A percentile compares a stretch with the other conserved stretches of the same genome.
Evolutionary conservation across 1,140 invertebrate species (phyloP).

Genomic region (Venturia canescens): DNA sequence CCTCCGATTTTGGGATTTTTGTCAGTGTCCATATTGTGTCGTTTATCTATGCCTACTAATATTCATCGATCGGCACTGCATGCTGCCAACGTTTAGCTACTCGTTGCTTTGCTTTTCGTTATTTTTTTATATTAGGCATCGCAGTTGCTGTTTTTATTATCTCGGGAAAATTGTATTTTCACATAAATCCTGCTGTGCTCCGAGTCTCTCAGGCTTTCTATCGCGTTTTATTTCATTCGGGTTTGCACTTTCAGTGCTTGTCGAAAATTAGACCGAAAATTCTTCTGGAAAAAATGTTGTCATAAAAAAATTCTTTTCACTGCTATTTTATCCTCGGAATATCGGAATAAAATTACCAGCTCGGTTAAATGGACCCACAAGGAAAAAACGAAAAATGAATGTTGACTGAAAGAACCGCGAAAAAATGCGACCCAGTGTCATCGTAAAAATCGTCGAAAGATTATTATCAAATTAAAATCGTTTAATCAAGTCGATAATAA

Average conservation of each 20-base stretch:
- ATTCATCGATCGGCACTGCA: constrained; percentile 19
- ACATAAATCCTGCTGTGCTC: neutral
- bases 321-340: too few relatives aligned
- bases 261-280: too few relatives aligned
- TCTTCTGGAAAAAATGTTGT: too few relatives aligned
- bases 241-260: too few relatives aligned
- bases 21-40: constrained; percentile 10
- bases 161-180: neutral
- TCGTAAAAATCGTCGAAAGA: too few relatives aligned
- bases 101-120: neutral
- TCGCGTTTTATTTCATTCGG: too few relatives aligned
- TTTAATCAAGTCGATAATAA: too few relatives aligned
- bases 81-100: constrained; percentile 27
- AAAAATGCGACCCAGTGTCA: too few relatives aligned
- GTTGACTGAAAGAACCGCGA: too few relatives aligned
- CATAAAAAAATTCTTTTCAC: neutral
- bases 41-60: neutral
- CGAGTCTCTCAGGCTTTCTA: neutral
- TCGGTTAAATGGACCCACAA: too few relatives aligned
- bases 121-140: constrained; percentile 7
- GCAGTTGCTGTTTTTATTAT: neutral
- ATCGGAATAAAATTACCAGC: neutral
- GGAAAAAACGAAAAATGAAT: too few relatives aligned
- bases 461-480: too few relatives aligned
- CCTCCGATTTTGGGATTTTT: neutral